Percentiles rank a stretch among this genome's conserved stretches.
phyloP scores from a whole-genome alignment of 2,113 vertebrate genomes.

The Egretta garzetta region DNA sequence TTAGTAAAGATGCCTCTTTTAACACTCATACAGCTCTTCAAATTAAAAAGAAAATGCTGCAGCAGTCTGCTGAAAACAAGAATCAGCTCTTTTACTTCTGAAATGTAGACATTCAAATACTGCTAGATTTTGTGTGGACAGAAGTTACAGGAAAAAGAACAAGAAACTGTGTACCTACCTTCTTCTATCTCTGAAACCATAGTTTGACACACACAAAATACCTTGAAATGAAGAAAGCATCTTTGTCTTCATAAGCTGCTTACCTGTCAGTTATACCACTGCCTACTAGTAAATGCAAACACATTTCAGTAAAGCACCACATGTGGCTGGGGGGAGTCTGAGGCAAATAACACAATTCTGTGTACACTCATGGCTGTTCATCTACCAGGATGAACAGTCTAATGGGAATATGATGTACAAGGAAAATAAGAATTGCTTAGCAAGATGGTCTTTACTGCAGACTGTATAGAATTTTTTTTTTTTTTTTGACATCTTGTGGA shows the following conservation, averaged over 20 bases:
- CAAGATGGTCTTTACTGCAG: conserved; percentile 13
- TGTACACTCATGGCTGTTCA: not conserved
- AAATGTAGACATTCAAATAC: not conserved
- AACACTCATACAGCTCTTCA: not conserved
- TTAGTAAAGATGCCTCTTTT: not conserved
- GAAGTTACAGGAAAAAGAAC: not conserved
- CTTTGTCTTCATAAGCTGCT: not conserved
- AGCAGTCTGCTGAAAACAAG: not conserved
- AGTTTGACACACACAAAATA: not conserved
- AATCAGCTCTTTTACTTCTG: not conserved
- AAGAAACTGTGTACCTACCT: not conserved
- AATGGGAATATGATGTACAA: not conserved
- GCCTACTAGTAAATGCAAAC: not conserved
- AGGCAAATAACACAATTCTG: not conserved
- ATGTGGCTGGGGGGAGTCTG: not conserved
- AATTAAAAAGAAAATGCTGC: not conserved
- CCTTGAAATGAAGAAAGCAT: not conserved
- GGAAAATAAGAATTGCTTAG: not conserved
- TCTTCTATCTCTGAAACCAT: not conserved
- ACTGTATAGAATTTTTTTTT: not conserved
- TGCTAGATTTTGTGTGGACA: not conserved
- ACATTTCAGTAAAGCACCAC: not conserved
- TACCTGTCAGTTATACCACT: not conserved
- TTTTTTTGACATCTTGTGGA: not conserved
- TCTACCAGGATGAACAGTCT: not conserved